Evolutionary conservation across 1,140 invertebrate species (phyloP).

Genomic region (Lordiphosa mommai): DNA sequence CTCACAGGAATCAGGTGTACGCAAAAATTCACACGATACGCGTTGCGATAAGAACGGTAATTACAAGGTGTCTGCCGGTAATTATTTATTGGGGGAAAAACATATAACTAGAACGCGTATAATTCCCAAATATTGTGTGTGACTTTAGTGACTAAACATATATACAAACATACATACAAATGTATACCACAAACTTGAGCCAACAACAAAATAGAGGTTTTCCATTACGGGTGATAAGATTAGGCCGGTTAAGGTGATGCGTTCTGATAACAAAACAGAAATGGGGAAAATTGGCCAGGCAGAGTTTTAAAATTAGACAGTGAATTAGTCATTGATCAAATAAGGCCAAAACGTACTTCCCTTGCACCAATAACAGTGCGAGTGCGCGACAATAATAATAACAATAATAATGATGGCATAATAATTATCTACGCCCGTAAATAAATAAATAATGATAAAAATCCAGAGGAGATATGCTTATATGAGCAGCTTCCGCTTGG

Average conservation of each 20-base stretch:
- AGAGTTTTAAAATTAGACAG: constrained; percentile 16
- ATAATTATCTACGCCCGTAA: neutral
- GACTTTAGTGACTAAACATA: too few relatives aligned
- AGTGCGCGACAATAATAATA: too few relatives aligned
- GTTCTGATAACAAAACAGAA: constrained; percentile 19
- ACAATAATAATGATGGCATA: too few relatives aligned
- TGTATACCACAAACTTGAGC: neutral
- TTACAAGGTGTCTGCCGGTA: constrained; percentile 2
- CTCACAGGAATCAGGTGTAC: constrained; percentile 50
- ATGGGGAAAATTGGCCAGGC: neutral
- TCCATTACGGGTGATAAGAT: constrained; percentile 25
- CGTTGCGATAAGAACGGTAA: constrained; percentile 45
- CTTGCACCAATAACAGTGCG: neutral
- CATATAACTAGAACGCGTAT: neutral
- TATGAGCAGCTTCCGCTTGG: constrained; percentile 68
- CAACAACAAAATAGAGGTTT: neutral
- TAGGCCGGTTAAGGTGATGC: constrained; percentile 20
- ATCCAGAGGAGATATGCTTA: constrained; percentile 57
- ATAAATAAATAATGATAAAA: constrained; percentile 17
- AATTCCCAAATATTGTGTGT: neutral
- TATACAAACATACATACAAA: too few relatives aligned
- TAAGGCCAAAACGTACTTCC: neutral
- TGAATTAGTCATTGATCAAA: constrained; percentile 18
- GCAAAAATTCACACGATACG: neutral
- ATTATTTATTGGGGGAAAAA: neutral